Conservation (phyloP, 1,140 invertebrate species). For the Ephestia elutella region DNA sequence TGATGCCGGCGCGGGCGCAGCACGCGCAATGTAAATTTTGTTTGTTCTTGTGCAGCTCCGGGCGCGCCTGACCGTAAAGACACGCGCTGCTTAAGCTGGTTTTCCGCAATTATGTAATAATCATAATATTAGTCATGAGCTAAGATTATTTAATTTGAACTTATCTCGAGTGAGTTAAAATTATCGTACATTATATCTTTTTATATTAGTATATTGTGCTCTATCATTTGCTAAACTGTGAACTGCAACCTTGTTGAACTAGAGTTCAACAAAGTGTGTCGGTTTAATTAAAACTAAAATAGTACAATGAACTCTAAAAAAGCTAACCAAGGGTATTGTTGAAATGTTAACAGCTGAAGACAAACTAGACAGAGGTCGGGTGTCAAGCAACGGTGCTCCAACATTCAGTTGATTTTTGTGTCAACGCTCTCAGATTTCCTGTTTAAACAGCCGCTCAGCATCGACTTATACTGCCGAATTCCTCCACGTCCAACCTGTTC, state of each 20-base stretch:
- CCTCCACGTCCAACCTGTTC: constrained; percentile 23
- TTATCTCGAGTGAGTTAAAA: too few species aligned
- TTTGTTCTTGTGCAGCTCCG: constrained; percentile 9
- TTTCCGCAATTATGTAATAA: constrained; percentile 36
- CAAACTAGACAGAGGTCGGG: constrained; percentile 20
- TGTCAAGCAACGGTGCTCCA: constrained; percentile 40
- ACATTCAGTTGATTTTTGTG: constrained; percentile 29
- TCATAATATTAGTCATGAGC: constrained; percentile 13
- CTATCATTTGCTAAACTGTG: too few species aligned
- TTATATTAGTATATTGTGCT: too few species aligned
- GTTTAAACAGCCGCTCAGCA: constrained; percentile 21
- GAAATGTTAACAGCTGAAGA: not conserved
- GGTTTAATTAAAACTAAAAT: not conserved
- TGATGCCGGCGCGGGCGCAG: constrained; percentile 14
- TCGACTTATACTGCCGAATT: constrained; percentile 13
- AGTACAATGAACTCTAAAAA: not conserved
- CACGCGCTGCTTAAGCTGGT: constrained; percentile 35
- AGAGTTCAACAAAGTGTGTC: not conserved
- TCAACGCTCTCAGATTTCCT: constrained; percentile 38
- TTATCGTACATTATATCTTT: too few species aligned
- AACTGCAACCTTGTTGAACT: too few species aligned
- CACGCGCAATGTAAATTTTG: constrained; percentile 11
- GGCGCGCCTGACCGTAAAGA: constrained; percentile 43
- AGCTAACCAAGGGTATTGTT: not conserved
- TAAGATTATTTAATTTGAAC: constrained; percentile 14